A percentile compares a stretch with the other conserved stretches of the same genome.
Evolutionary conservation across 2,797 vertebrate species (phyloP).

Genomic region (Pseudocheirus occidentalis): DNA sequence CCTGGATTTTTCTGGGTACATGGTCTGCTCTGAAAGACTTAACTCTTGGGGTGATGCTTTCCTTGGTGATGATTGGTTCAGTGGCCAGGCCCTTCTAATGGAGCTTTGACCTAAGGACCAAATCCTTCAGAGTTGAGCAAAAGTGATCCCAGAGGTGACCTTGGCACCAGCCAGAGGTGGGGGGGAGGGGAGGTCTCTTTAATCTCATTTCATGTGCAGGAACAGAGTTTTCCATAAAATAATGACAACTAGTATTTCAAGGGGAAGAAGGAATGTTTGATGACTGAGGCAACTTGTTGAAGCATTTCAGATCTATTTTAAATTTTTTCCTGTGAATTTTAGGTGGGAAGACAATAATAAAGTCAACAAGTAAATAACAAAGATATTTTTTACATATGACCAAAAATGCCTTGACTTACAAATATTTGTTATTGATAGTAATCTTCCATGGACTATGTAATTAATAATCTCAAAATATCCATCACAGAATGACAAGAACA

Average conservation of each 20-base stretch:
- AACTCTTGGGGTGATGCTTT: not conserved
- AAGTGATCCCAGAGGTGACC: not conserved
- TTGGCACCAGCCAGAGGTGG: not conserved
- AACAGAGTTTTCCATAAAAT: not conserved
- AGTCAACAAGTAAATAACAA: not conserved
- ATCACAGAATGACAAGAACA: not conserved
- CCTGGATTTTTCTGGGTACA: not conserved
- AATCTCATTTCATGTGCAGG: rapidly evolving
- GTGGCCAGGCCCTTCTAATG: not conserved
- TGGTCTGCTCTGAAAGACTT: not conserved
- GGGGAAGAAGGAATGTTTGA: not conserved
- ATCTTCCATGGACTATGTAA: not conserved
- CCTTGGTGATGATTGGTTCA: not conserved
- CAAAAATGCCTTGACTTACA: not conserved
- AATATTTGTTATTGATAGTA: not conserved
- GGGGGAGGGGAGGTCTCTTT: not conserved
- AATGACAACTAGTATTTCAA: not conserved
- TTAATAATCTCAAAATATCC: not conserved
- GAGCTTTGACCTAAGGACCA: not conserved
- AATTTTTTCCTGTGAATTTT: not conserved
- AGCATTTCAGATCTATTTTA: not conserved
- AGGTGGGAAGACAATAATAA: not conserved
- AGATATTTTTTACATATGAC: not conserved
- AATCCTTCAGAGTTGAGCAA: not conserved
- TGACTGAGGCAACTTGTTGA: not conserved